A percentile compares a stretch with the other conserved stretches of the same genome.
Conservation (phyloP, 2,113 vertebrate species). For the Heterotilapia buettikoferi region DNA sequence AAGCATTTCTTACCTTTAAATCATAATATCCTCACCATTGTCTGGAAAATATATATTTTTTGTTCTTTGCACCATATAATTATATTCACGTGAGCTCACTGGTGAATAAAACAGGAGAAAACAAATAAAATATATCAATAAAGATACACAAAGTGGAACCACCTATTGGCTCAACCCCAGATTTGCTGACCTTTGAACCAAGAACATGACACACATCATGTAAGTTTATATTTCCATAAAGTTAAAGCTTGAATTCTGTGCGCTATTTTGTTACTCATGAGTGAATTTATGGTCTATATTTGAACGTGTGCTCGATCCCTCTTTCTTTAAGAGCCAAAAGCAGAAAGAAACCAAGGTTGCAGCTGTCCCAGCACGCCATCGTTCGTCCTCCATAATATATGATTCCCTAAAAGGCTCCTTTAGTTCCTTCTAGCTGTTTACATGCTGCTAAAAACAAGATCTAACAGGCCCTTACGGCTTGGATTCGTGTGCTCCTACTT, state of each 20-base stretch:
- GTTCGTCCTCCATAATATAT: slow-evolving; percentile 18
- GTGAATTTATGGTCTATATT: neutral
- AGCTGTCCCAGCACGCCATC: neutral
- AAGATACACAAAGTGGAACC: neutral
- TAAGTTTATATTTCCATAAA: neutral
- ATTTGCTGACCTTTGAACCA: neutral
- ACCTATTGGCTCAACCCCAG: neutral
- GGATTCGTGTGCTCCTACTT: neutral
- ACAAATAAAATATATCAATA: neutral
- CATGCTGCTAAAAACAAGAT: slow-evolving; percentile 7
- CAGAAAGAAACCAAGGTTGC: neutral
- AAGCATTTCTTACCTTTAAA: neutral
- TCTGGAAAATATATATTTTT: neutral
- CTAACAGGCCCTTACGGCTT: neutral
- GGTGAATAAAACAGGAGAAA: neutral
- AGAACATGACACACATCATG: neutral
- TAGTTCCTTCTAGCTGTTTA: slow-evolving; percentile 17
- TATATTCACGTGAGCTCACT: neutral
- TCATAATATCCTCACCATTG: neutral
- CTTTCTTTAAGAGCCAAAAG: neutral
- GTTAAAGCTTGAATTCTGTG: neutral
- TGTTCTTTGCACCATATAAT: neutral
- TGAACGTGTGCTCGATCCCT: neutral
- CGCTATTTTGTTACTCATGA: neutral
- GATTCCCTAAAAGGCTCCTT: slow-evolving; percentile 12